A percentile compares a stretch with the other conserved stretches of the same genome.
Conservation (phyloP, 2,797 vertebrate genomes). For the Cyclopterus lumpus region DNA sequence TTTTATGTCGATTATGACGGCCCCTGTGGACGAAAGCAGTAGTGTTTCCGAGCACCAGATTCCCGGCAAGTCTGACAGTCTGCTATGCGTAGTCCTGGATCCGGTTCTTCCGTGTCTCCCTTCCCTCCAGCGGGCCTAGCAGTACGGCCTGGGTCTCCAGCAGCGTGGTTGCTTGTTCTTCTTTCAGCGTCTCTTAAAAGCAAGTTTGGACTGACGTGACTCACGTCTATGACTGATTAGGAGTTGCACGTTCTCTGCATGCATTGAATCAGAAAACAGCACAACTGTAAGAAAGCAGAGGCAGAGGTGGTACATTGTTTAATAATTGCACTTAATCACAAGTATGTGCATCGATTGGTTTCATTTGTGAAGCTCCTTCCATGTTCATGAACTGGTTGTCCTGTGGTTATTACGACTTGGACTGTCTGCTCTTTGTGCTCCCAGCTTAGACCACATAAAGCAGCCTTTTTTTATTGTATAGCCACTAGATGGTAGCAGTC, state of each 20-base stretch:
- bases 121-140: too few species aligned
- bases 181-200: not conserved
- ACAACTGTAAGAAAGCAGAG: too few species aligned
- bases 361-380: not conserved
- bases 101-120: too few species aligned
- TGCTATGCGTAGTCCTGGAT: too few species aligned
- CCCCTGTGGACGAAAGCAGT: too few species aligned
- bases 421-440: not conserved
- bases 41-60: too few species aligned
- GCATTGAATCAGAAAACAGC: not conserved
- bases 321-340: not conserved
- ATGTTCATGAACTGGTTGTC: not conserved
- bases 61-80: too few species aligned
- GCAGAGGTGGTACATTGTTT: too few species aligned
- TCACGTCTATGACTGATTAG: not conserved
- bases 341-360: not conserved
- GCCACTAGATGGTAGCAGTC: constrained; percentile 50
- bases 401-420: not conserved
- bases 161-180: too few species aligned
- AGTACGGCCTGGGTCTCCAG: too few species aligned
- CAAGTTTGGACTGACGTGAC: too few species aligned
- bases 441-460: not conserved
- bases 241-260: not conserved
- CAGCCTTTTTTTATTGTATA: not conserved
- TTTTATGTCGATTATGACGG: too few species aligned